Evolutionary conservation across 2,797 vertebrate genomes (phyloP).

Genomic region (Danio albolineatus): DNA sequence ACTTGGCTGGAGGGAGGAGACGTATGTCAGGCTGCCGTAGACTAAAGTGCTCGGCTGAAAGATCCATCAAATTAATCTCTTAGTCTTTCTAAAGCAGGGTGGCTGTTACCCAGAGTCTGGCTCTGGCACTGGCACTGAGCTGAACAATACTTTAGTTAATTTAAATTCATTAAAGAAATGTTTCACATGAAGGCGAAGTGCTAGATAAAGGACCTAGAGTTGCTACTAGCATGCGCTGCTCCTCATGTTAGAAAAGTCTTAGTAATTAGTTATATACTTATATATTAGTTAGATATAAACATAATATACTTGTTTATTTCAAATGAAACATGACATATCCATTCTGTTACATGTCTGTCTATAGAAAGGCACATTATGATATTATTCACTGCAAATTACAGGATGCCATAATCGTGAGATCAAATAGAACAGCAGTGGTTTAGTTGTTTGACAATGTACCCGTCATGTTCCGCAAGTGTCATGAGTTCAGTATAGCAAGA

Average conservation of each 20-base stretch:
- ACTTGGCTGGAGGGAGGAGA: constrained; percentile 45
- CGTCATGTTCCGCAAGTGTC: neutral
- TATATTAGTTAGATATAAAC: too few species aligned
- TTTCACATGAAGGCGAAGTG: neutral
- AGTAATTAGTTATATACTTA: too few species aligned
- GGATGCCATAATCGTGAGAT: neutral
- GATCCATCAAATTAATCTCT: constrained; percentile 46
- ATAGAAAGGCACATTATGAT: neutral
- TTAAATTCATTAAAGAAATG: constrained; percentile 21
- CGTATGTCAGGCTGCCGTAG: constrained; percentile 33
- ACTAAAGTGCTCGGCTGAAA: constrained; percentile 44
- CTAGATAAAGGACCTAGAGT: neutral
- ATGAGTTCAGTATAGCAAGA: neutral
- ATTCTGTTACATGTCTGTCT: neutral
- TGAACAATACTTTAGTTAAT: constrained; percentile 33
- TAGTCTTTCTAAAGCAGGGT: constrained; percentile 23
- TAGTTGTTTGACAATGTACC: neutral
- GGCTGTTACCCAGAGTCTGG: constrained; percentile 22
- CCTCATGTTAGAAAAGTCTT: too few species aligned
- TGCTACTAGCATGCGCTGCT: neutral
- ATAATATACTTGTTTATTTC: neutral
- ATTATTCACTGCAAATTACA: neutral
- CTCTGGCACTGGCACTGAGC: constrained; percentile 5
- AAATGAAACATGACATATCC: neutral
- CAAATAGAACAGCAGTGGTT: neutral